phyloP scores from a whole-genome alignment of 2,113 vertebrate genomes.

The Poeciliopsis turrubarensis region DNA sequence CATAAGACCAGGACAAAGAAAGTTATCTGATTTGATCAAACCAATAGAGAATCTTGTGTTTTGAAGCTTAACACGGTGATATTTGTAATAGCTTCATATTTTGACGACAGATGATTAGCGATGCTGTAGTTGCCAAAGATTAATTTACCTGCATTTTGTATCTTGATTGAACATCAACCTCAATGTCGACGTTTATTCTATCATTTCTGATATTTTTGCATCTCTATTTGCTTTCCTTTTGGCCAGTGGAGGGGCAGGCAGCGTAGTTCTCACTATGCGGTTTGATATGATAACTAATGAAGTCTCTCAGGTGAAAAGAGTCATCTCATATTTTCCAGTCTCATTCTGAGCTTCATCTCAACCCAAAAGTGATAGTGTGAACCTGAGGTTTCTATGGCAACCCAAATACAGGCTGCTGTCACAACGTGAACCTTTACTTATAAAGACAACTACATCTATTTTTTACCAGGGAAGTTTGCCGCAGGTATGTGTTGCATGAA shows the following conservation, averaged over 20 bases:
- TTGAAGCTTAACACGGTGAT: too few species aligned
- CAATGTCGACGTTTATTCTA: background rate
- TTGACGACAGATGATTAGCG: too few species aligned
- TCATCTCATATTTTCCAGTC: slow-evolving; percentile 23
- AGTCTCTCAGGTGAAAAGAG: slow-evolving; percentile 29
- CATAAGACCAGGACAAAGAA: too few species aligned
- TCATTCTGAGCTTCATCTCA: slow-evolving; percentile 57
- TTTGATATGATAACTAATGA: slow-evolving; percentile 22
- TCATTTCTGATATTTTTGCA: background rate
- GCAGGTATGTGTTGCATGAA: slow-evolving; percentile 5
- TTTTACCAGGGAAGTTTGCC: slow-evolving; percentile 58
- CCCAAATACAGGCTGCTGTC: slow-evolving; percentile 66
- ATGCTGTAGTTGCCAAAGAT: background rate
- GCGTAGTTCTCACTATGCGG: background rate
- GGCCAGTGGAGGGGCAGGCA: background rate
- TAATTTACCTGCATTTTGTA: background rate
- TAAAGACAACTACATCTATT: slow-evolving; percentile 63
- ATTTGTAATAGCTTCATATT: too few species aligned
- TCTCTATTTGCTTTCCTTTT: background rate
- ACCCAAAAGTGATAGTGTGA: slow-evolving; percentile 71
- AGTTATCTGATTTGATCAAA: too few species aligned
- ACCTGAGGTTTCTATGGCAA: slow-evolving; percentile 82
- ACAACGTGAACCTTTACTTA: slow-evolving; percentile 63
- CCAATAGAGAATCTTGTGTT: too few species aligned
- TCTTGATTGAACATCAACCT: background rate